Conservation (phyloP, 2,888 invertebrate genomes). For the Geotrupes spiniger region DNA sequence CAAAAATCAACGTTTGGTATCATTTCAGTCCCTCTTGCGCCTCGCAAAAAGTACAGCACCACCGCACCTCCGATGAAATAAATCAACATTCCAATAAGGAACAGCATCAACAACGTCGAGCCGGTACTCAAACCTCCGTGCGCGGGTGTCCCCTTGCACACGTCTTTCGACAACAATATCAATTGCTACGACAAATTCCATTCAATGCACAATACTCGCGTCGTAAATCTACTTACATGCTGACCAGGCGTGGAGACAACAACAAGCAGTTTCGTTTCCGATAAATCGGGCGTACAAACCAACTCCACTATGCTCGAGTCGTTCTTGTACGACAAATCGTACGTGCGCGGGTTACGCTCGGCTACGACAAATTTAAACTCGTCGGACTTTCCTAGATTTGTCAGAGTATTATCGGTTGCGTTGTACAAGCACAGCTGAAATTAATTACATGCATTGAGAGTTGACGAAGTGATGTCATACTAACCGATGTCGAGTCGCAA, state of each 20-base stretch:
- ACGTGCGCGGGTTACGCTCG: slow-evolving; percentile 9
- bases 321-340: slow-evolving; percentile 20
- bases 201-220: background rate
- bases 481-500: slow-evolving; percentile 26
- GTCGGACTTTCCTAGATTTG: slow-evolving; percentile 27
- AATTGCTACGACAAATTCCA: background rate
- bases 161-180: background rate
- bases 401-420: slow-evolving; percentile 18
- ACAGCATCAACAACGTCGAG: slow-evolving; percentile 62
- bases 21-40: slow-evolving; percentile 70
- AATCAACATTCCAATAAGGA: slow-evolving; percentile 57
- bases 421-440: slow-evolving; percentile 32
- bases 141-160: background rate
- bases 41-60: slow-evolving; percentile 64
- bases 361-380: slow-evolving; percentile 26
- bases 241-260: background rate
- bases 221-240: background rate
- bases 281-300: slow-evolving; percentile 7
- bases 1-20: slow-evolving; percentile 74
- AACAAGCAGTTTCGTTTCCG: background rate
- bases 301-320: slow-evolving; percentile 11
- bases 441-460: slow-evolving; percentile 14
- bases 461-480: slow-evolving; percentile 16
- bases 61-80: slow-evolving; percentile 67
- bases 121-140: slow-evolving; percentile 57